Percentiles rank a stretch among this genome's conserved stretches.
Evolutionary conservation across 2,888 invertebrate genomes (phyloP).

Genomic region (Macaria notata): DNA sequence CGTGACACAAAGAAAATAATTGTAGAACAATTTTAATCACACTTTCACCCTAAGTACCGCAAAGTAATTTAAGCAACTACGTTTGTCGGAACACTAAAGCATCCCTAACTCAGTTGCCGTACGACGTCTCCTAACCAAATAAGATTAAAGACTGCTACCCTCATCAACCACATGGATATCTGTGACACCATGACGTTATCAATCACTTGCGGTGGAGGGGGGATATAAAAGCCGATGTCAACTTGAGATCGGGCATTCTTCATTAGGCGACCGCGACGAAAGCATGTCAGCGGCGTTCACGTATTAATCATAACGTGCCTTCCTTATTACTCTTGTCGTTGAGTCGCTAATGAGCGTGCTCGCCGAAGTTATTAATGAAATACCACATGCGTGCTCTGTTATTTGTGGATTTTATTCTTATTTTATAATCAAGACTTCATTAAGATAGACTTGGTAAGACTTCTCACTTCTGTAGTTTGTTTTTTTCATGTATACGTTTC

Average conservation of each 20-base stretch:
- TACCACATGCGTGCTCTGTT: conserved; percentile 21
- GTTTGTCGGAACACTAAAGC: neutral
- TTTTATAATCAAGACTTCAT: neutral
- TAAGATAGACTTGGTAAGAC: too few species aligned
- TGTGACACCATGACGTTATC: conserved; percentile 67
- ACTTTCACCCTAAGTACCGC: neutral
- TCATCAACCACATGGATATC: conserved; percentile 54
- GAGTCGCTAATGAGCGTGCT: conserved; percentile 43
- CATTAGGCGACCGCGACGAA: conserved; percentile 57
- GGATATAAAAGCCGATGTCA: conserved; percentile 51
- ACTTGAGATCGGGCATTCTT: conserved; percentile 57
- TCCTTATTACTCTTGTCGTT: conserved; percentile 47
- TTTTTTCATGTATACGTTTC: too few species aligned
- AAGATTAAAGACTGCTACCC: conserved; percentile 63
- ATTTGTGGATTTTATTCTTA: neutral
- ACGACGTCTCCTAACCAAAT: conserved; percentile 44
- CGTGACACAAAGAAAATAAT: too few species aligned
- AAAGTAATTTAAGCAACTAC: neutral
- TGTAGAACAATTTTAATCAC: too few species aligned
- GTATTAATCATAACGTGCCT: conserved; percentile 61
- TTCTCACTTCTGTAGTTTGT: too few species aligned
- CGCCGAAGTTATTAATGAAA: conserved; percentile 41
- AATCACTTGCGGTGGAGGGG: conserved; percentile 56
- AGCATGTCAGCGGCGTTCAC: conserved; percentile 49
- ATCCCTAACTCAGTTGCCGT: conserved; percentile 19